Base-by-base conservation (phyloP, 2,113 vertebrate genomes). In the Amia ocellicauda region DNA sequence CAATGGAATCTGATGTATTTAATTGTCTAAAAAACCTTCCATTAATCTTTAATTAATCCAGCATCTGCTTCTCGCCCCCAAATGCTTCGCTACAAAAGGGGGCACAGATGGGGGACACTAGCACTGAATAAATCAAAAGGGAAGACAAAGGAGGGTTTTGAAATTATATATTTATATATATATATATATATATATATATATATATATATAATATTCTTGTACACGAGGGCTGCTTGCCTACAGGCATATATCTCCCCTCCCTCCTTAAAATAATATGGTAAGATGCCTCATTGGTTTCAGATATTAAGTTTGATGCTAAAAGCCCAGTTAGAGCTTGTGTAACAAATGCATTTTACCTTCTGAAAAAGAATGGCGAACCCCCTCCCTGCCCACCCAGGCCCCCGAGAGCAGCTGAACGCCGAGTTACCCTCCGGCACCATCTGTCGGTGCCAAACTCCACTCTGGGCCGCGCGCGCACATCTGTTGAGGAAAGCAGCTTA, bases 321-420 rank as follows among this genome's bases (percentile, higher is more conserved):
- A 87, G 82, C 86, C 79, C 74, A 58, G 79, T 79, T 79, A 78
- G 82, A 84, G 82, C 80, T 90, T 86, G 86, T 88, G 84, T 90
- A 90, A 91, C 88, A 92, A 92, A 92, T 91, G 80, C 84, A 85
- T 92, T 91, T 88, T 85, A 91, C 88, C 89, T 89, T 85, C 88
- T 90, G 85, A 86, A 68, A 81, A 84, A 81, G 86, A 88, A 79
- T 78, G 70, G 83, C 80, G 77, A 69, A 78, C 56, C 55, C 43
- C 56, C 65, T 57, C 58, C 51, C 59, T 79, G 45, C 77, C 72
- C 66, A 69, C 68, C 84, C 64, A 60, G 69, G 70, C 70, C 81
- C 65, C 58, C 19, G 69, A 78, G 85, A 84, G 84, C 69, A 68
- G 67, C 69, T 75, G 71, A 78, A 71, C 81, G 81, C 55, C 78